Percentiles rank a stretch among this genome's conserved stretches.
Evolutionary conservation across 2,113 vertebrate genomes (phyloP).

Genomic region (Nyctereutes procyonoides): DNA sequence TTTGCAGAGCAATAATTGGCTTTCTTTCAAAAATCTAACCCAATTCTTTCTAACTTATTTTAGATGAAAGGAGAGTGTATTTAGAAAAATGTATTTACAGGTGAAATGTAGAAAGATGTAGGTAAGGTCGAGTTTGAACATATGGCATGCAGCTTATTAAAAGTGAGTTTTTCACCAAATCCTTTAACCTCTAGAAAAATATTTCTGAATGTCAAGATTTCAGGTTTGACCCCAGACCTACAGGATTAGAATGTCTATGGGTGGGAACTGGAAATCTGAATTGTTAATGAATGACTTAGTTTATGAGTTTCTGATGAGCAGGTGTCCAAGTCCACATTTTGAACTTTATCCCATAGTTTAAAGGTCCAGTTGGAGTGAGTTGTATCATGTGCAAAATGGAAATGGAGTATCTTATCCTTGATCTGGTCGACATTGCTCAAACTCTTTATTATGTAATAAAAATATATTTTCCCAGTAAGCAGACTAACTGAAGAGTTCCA

Average conservation of each 20-base stretch:
- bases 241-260: neutral
- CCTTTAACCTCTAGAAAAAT: slow-evolving; percentile 35
- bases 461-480: slow-evolving; percentile 19
- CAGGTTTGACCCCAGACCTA: neutral
- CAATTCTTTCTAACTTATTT: slow-evolving; percentile 78
- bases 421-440: slow-evolving; percentile 4
- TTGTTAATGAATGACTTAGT: neutral
- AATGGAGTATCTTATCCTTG: neutral
- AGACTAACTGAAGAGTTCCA: slow-evolving; percentile 29
- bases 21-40: slow-evolving; percentile 77
- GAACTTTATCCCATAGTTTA: neutral
- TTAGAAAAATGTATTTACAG: slow-evolving; percentile 64
- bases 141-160: slow-evolving; percentile 34
- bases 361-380: neutral
- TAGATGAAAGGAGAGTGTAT: slow-evolving; percentile 71
- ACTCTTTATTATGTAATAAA: slow-evolving; percentile 2
- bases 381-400: neutral
- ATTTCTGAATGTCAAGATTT: slow-evolving; percentile 31
- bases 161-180: slow-evolving; percentile 38
- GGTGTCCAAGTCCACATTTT: neutral
- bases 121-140: slow-evolving; percentile 78
- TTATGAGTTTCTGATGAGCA: neutral
- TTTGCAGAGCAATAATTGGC: slow-evolving; percentile 78
- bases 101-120: slow-evolving; percentile 68
- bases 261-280: slow-evolving; percentile 19